Conservation (phyloP, 2,113 vertebrate genomes). For the Zeus faber region DNA sequence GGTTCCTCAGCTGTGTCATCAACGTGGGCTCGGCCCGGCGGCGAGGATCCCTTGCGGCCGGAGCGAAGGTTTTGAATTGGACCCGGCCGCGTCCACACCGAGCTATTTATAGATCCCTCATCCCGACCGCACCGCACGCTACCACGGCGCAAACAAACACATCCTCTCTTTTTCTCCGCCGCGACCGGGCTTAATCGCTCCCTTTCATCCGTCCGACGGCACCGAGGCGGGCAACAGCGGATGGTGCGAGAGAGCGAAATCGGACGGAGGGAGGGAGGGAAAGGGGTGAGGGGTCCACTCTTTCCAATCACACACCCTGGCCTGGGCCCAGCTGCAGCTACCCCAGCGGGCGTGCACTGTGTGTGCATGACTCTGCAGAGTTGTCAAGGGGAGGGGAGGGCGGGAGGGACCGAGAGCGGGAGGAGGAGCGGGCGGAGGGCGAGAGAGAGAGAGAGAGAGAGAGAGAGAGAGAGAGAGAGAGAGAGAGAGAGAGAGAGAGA, state of each 20-base stretch:
- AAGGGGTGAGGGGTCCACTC: neutral
- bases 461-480: neutral
- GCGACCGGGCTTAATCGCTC: constrained; percentile 26
- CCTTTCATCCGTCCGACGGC: constrained; percentile 30
- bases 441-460: neutral
- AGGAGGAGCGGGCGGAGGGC: neutral
- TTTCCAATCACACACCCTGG: constrained; percentile 21
- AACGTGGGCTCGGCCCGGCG: constrained; percentile 28
- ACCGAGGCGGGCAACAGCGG: too few species aligned
- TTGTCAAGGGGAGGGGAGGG: constrained; percentile 13
- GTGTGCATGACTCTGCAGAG: constrained; percentile 57
- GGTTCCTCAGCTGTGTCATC: constrained; percentile 47
- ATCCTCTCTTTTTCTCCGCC: neutral
- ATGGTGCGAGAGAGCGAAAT: too few species aligned
- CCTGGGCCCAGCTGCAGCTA: neutral
- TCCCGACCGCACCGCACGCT: constrained; percentile 13
- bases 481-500: neutral
- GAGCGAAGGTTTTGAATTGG: constrained; percentile 49
- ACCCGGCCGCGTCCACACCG: constrained; percentile 45
- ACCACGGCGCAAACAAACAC: neutral
- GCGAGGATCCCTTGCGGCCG: constrained; percentile 55
- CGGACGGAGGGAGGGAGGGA: neutral
- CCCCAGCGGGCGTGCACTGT: constrained; percentile 6
- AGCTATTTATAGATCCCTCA: constrained; percentile 51
- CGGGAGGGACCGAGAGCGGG: neutral